Base-by-base conservation (phyloP, 1,140 invertebrate genomes). In the Agrilus planipennis region DNA sequence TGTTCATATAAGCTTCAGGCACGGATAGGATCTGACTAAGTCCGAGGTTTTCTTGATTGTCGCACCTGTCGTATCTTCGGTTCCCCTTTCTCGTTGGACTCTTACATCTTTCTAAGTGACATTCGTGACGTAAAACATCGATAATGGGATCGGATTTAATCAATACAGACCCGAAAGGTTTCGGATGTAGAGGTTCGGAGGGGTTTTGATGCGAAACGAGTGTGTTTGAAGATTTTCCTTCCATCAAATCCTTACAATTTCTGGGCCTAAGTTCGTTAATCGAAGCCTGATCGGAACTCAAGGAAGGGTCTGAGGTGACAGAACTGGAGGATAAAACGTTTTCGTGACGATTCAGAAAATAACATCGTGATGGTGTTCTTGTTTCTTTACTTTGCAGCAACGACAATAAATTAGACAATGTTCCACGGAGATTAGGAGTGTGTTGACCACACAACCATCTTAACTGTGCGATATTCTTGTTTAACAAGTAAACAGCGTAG, bases 381-480 rank as follows among this genome's bases (percentile, higher is more conserved):
- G 23, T 12, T 7, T 36, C 34, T 3, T 2, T 18, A 15, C 34
- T 22, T 40, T 35, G 18, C 16, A 44, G 28, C 4, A 44, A 39
- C 7, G 20, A 64, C 41, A 73, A 62, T 10, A 89, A 63, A 65
- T 88, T 89, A 1, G 73, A 71, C 51, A 90, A 65, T 0, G 84
- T 89, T 25, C 75, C 68, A 41, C 80, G 61, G 32, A 88, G 65
- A 61, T 88, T 80, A 15, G 64, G 62, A 1, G 80, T 84, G 3
- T 73, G 67, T 38, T 84, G 64, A 4, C 76, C 77, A 51, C 77
- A 79, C 43, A 78, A 76, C 70, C 76, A 84, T 46, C 83, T 63
- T 20, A 89, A 61, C 61, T 89, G 86, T 31, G 82, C 81, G 45
- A 90, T 84, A 61, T 89, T 88, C 65, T 89, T 88, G 52, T 89